phyloP scores from a whole-genome alignment of 2,797 vertebrate species.

The Sternotherus odoratus region DNA sequence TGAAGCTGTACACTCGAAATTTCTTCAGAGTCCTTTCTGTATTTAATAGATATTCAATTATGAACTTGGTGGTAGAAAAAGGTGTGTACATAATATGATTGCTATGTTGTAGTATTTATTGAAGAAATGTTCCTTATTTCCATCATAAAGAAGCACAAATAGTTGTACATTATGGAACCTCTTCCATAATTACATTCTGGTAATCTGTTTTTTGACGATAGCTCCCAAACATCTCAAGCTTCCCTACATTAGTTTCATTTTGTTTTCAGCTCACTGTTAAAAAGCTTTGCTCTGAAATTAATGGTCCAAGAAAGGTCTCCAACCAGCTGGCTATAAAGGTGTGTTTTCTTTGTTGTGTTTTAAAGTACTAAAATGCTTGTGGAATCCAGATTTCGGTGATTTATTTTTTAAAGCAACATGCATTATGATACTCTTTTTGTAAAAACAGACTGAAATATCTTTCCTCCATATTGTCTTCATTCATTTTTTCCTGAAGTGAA shows the following conservation, averaged over 20 bases:
- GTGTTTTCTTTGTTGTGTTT: neutral
- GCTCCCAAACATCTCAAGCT: neutral
- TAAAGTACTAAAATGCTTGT: neutral
- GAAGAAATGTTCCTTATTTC: neutral
- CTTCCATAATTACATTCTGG: accelerated
- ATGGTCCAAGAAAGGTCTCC: neutral
- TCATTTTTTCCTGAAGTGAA: neutral
- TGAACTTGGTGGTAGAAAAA: accelerated
- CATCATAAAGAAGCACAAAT: accelerated
- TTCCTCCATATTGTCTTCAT: neutral
- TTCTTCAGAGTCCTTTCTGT: neutral
- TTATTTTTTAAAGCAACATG: neutral
- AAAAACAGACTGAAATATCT: neutral
- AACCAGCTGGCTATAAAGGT: neutral
- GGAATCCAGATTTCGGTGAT: accelerated
- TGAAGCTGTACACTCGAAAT: neutral
- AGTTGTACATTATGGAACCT: accelerated
- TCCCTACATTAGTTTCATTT: accelerated
- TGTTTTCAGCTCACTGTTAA: neutral
- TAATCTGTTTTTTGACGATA: neutral
- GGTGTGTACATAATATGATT: accelerated
- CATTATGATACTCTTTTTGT: neutral
- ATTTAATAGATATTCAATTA: neutral
- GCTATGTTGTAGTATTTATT: accelerated
- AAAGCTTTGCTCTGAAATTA: neutral